A percentile compares a stretch with the other conserved stretches of the same genome.
These are phyloP conservation scores for Arizona elegans DNA, from an alignment of 2,113 vertebrate genomes.

Conservation along the genomic window DNA sequence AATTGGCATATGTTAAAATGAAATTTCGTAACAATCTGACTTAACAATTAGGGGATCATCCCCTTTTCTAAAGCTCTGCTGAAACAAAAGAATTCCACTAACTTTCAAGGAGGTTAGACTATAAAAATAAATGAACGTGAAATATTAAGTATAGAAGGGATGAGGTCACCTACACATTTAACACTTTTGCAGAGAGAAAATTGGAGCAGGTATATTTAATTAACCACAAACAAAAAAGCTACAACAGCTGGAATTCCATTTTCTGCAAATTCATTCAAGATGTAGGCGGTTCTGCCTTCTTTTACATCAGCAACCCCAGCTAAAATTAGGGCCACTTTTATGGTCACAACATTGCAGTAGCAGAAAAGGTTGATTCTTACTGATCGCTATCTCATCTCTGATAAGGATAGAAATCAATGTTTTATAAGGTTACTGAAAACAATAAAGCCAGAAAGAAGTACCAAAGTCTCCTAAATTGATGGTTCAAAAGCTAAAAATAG, in stretches of 20 bases:
- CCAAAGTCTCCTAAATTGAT: neutral
- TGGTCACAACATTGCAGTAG: neutral
- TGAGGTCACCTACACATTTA: neutral
- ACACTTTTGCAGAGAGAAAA: neutral
- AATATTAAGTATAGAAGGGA: neutral
- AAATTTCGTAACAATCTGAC: neutral
- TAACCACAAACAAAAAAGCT: neutral
- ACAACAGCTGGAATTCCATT: neutral
- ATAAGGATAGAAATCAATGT: neutral
- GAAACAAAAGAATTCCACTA: neutral
- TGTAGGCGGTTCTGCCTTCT: neutral
- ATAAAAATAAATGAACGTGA: neutral
- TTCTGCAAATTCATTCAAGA: neutral
- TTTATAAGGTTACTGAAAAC: neutral
- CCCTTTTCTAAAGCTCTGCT: neutral
- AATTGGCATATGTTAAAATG: too few species aligned
- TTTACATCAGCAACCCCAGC: neutral
- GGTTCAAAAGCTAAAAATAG: neutral
- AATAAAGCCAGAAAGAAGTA: neutral
- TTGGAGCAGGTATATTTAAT: neutral
- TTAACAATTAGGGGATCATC: neutral
- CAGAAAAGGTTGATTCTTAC: neutral
- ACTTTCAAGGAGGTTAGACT: neutral
- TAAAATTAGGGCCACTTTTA: neutral
- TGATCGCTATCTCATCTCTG: neutral